Percentiles rank a stretch among this genome's conserved stretches.
phyloP scores from a whole-genome alignment of 2,113 vertebrate species.

The Cheirogaleus medius region DNA sequence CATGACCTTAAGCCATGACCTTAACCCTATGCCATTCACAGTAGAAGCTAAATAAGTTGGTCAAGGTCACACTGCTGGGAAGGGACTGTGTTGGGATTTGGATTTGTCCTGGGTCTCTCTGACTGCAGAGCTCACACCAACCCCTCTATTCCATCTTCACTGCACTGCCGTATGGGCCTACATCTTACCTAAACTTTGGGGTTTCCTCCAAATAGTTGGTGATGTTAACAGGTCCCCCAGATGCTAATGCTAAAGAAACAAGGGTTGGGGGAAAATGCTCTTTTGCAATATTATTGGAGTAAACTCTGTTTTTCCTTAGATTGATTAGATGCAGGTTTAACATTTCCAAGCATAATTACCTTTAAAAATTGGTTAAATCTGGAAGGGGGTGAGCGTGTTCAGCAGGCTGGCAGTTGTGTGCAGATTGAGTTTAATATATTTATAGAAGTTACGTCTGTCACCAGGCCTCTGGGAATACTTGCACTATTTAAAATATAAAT shows the following conservation, averaged over 20 bases:
- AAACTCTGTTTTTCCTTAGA: slow-evolving; percentile 28
- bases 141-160: background rate
- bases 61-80: background rate
- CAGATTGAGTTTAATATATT: slow-evolving; percentile 64
- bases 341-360: slow-evolving; percentile 60
- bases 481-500: slow-evolving; percentile 73
- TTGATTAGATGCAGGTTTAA: slow-evolving; percentile 46
- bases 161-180: accelerated
- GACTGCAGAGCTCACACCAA: background rate
- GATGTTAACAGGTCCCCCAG: background rate
- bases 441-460: slow-evolving; percentile 66
- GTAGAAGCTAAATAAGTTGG: background rate
- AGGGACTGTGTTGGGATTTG: background rate
- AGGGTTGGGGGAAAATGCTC: background rate
- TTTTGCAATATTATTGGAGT: background rate
- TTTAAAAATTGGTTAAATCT: slow-evolving; percentile 54
- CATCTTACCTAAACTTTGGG: too few relatives aligned
- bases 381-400: slow-evolving; percentile 6
- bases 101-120: background rate
- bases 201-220: background rate
- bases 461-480: slow-evolving; percentile 60
- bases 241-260: background rate
- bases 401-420: slow-evolving; percentile 4
- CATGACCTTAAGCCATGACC: background rate
- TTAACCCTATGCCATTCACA: background rate